Base-by-base conservation (phyloP, 2,113 vertebrate species). In the Tragelaphus imberbis region DNA sequence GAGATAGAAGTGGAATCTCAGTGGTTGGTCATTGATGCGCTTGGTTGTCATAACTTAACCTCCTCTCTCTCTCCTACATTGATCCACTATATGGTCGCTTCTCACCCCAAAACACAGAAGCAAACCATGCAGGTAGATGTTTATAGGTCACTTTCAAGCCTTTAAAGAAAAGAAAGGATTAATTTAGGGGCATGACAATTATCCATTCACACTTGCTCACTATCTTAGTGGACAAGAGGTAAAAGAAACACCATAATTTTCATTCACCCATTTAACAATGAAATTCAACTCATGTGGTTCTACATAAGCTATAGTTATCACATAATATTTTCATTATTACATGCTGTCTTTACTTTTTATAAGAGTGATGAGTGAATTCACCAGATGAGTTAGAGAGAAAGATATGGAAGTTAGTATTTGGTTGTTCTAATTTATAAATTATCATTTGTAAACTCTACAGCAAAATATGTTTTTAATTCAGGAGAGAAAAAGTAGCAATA, bases 401-500 rank as follows among this genome's bases (percentile, higher is more conserved):
- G 63, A 68, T 21, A 82, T 4, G 0, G 58, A 90, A 40, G 15
- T 86, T 56, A 89, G 19, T 65, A 58, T 14, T 51, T 47, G 47
- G 28, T 7, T 82, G 2, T 33, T 91, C 85, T 88, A 68, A 56
- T 36, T 96, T 51, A 81, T 2, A 30, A n/a, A 84, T 97, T 79
- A 47, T 86, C 40, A 81, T 68, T 88, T 51, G n/a, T 55, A 82
- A 95, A 81, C 25, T 7, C 2, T 59, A n/a, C 25, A 36, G 51
- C 3, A 87, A 93, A 95, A 93, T 75, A 58, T 10, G 4, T 33
- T 75, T 92, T 96, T 88, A 88, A 91, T 91, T 93, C 33, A 87
- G 86, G 79, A 84, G 80, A 86, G 25, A 68, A 82, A 97, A 87
- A 80, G 19, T 80, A 87, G 56, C 1, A n/a, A 56, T 88, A 47